Base-by-base conservation (phyloP, 1,140 invertebrate genomes). In the Chymomyza costata region DNA sequence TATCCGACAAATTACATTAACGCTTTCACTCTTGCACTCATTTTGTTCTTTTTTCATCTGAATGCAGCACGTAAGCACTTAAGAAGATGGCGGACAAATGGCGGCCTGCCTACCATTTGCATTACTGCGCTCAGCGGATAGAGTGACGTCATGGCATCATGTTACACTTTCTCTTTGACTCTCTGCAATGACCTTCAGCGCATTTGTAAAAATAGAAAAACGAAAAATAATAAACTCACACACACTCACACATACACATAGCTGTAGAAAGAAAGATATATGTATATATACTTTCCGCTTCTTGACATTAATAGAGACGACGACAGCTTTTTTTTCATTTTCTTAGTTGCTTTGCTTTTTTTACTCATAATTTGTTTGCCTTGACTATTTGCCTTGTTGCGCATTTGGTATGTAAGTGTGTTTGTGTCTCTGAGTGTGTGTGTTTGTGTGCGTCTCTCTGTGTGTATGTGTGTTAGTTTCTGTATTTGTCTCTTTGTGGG, bases 281-380 rank as follows among this genome's bases (percentile, higher is more conserved):
- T 45, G 35, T 16, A 8, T 30, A 5, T 32, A 15, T 37, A 10
- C 41, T 8, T 32, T 39, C 14, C 45, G 44, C 30, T 49, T 49
- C 32, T 57, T 62, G 39, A 70, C 67, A 70, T 70, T 70, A 70
- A 70, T n/a, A n/a, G n/a, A n/a, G n/a, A n/a, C 67, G 44, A 65
- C 61, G 62, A 16, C 61, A 65, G 38, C 59, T 69, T 65, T 34
- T 59, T 55, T 55, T 69, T 53, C 55, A 65, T 70, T 69, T n/a
- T 70, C 65, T 70, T 69, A 60, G 66, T 69, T 68, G 47, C 48
- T 68, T 68, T 63, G 62, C 19, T 15, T n/a, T n/a, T n/a, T n/a
- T n/a, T 63, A 43, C 47, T 3, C 21, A 63, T 63, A 65, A 65
- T 66, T 66, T 67, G 50, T 47, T 61, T 60, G 65, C 65, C 49